Evolutionary conservation across 2,888 invertebrate species (phyloP), one percentile per base, ranked within the genome.

Genomic region (Cryptosula pallasiana): DNA sequence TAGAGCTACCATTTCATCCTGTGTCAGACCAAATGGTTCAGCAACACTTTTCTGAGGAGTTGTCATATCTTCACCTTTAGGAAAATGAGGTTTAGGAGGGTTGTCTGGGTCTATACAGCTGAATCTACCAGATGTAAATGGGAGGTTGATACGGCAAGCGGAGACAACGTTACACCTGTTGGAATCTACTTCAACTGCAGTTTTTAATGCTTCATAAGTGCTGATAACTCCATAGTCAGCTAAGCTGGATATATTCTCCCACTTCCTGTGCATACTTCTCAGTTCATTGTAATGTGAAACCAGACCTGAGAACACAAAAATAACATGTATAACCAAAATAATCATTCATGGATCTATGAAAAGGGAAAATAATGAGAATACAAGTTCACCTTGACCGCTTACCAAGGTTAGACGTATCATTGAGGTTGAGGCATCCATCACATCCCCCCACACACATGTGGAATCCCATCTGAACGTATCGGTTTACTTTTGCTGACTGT

Each of bases 171-270:
- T 32, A 34, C 63, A 63, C 9, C 29, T 27, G 63, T 63, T 63
- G 5, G 63, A 32, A 27, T 32, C 32, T 9, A 25, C 27, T 32
- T 32, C 63, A 9, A 63, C 63, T 32, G 27, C 63, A 25, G 63
- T 27, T 32, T n/a, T 27, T 27, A 63, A 2, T 13, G 63, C 63
- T 27, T 63, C 63, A 32, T 63, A 63, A 5, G 34, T 16, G 32
- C 63, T 63, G 63, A 63, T 63, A 27, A 63, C 63, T 29, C 29
- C 63, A 63, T 63, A 63, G 63, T 63, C 63, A 63, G 63, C 63
- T 13, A 63, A n/a, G 5, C 25, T 29, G 5, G 32, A 5, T 3
- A 63, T 32, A 27, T 63, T 63, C 32, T 63, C 29, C 63, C 63
- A 63, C n/a, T 32, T 63, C 9, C 5, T 63, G 27, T 63, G 32